Percentiles rank a stretch among this genome's conserved stretches.
These are phyloP conservation scores for Danio aesculapii DNA, from an alignment of 2,797 vertebrate species.

Conservation along the genomic window DNA sequence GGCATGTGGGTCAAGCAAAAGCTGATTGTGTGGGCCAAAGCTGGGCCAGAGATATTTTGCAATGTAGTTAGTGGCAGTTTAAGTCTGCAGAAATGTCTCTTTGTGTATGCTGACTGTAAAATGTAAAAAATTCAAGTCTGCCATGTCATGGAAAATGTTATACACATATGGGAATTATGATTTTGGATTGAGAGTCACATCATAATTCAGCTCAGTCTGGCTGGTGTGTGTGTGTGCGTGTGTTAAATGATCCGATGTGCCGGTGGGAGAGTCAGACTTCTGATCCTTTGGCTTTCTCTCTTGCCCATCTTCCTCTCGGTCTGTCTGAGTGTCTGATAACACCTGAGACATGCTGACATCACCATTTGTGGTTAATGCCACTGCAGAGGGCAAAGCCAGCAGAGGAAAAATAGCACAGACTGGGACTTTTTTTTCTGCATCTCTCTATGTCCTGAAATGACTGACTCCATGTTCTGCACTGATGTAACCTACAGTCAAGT, in stretches of 20 bases:
- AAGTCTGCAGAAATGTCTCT: constrained; percentile 5
- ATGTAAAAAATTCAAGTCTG: background rate
- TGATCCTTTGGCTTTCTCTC: constrained; percentile 7
- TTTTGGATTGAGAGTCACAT: constrained; percentile 12
- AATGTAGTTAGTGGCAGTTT: background rate
- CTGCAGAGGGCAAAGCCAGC: constrained; percentile 4
- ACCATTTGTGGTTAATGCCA: constrained; percentile 42
- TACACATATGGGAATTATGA: constrained; percentile 1
- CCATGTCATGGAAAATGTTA: constrained; percentile 4
- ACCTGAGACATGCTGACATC: constrained; percentile 41
- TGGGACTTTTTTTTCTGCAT: background rate
- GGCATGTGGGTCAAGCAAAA: too few relatives aligned
- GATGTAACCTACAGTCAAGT: background rate
- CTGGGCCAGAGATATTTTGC: too few relatives aligned
- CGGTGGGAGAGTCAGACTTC: constrained; percentile 18
- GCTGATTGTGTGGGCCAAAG: too few relatives aligned
- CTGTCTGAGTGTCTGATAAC: constrained; percentile 29
- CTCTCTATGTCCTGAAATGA: constrained; percentile 5
- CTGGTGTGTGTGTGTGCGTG: background rate
- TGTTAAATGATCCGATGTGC: constrained; percentile 19
- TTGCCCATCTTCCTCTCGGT: constrained; percentile 8
- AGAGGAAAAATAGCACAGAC: constrained; percentile 20
- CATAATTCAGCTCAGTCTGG: constrained; percentile 36
- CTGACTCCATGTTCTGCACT: background rate
- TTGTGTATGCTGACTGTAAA: background rate